A percentile compares a stretch with the other conserved stretches of the same genome.
phyloP scores from a whole-genome alignment of 2,888 invertebrate genomes.

The Criorhina ranunculi region DNA sequence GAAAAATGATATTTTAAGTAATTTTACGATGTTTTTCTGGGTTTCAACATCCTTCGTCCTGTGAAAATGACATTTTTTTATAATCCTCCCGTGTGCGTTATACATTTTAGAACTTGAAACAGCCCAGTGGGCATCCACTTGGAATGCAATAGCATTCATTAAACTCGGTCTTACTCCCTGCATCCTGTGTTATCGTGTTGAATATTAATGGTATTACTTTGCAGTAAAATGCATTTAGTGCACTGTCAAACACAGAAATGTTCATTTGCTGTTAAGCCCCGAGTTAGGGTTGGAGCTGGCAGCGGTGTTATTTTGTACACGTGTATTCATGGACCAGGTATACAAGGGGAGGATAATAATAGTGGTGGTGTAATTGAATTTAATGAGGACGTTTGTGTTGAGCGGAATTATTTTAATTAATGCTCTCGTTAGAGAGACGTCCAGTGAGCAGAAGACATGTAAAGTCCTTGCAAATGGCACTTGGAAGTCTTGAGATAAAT shows the following conservation, averaged over 20 bases:
- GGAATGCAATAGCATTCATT: conserved; percentile 32
- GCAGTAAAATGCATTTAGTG: conserved; percentile 70
- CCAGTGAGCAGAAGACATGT: background rate
- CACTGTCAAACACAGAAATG: conserved; percentile 65
- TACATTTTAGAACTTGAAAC: background rate
- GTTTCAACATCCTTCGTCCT: conserved; percentile 9
- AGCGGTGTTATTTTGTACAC: background rate
- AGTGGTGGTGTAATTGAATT: conserved; percentile 60
- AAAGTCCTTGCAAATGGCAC: background rate
- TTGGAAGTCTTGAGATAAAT: background rate
- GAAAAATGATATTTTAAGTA: conserved; percentile 42
- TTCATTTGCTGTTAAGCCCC: conserved; percentile 63
- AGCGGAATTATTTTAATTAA: conserved; percentile 62
- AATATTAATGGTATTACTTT: conserved; percentile 66
- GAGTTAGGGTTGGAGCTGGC: background rate
- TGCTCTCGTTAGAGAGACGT: conserved; percentile 19
- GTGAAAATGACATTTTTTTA: conserved; percentile 44
- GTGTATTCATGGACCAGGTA: conserved; percentile 43
- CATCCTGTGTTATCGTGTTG: conserved; percentile 36
- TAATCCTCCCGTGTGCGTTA: conserved; percentile 16
- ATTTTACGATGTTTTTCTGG: conserved; percentile 36
- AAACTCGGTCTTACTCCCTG: conserved; percentile 6
- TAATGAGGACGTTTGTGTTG: conserved; percentile 56
- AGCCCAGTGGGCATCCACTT: background rate
- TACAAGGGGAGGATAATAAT: conserved; percentile 20